These are phyloP conservation scores for Chlorospingus flavigularis DNA, from an alignment of 2,797 vertebrate genomes.

Conservation along the genomic window DNA sequence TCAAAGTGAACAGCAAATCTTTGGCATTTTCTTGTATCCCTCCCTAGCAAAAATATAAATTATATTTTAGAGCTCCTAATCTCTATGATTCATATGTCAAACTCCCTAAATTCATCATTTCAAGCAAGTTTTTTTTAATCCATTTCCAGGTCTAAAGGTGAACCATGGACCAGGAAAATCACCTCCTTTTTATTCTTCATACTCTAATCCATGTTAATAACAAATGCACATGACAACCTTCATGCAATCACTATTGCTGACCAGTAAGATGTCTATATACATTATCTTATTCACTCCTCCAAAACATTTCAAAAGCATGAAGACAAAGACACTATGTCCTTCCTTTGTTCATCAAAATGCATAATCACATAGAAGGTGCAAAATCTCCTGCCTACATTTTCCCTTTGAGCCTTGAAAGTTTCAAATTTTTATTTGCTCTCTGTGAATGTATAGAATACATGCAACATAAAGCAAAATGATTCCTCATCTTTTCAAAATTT, in stretches of 20 bases:
- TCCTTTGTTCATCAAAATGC: neutral
- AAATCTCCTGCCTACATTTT: neutral
- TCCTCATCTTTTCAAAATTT: neutral
- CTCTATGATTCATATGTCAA: conserved; percentile 26
- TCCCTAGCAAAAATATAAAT: conserved; percentile 18
- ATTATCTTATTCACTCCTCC: neutral
- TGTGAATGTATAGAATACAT: neutral
- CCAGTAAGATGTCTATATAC: neutral
- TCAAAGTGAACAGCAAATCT: neutral
- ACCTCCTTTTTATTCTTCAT: neutral
- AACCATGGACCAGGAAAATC: neutral
- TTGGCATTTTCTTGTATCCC: neutral
- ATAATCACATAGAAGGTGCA: neutral
- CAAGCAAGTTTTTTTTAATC: neutral
- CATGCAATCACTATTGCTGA: neutral
- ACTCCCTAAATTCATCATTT: neutral
- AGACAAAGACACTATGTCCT: neutral
- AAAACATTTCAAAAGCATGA: neutral
- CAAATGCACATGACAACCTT: neutral
- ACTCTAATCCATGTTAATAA: neutral
- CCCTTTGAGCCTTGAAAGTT: neutral
- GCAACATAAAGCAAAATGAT: neutral
- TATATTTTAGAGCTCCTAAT: neutral
- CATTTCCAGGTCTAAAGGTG: neutral
- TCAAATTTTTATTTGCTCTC: neutral